These are phyloP conservation scores for Lasioglossum zephyrum DNA, from an alignment of 2,888 invertebrate species.

Conservation along the genomic window DNA sequence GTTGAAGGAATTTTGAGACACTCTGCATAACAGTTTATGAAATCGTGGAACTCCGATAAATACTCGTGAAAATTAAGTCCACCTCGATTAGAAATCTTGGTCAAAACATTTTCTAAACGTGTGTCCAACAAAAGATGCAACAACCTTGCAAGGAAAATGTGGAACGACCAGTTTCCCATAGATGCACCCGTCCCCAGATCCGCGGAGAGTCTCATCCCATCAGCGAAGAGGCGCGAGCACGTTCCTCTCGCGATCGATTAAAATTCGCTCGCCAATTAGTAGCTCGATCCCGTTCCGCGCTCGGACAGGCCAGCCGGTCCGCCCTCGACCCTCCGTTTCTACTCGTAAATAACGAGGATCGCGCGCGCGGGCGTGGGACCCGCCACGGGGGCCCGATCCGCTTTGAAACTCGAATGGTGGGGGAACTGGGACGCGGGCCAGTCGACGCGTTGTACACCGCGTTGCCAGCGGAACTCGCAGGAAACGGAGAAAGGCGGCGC, in stretches of 20 bases:
- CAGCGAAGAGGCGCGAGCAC: slow-evolving; percentile 10
- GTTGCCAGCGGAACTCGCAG: slow-evolving; percentile 12
- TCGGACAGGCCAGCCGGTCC: slow-evolving; percentile 19
- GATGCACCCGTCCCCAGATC: background rate
- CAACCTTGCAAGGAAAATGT: slow-evolving; percentile 12
- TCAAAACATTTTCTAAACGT: no score
- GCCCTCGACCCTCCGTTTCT: slow-evolving; percentile 63
- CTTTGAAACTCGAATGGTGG: slow-evolving; percentile 7
- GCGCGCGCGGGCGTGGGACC: slow-evolving; percentile 77
- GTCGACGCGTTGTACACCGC: background rate
- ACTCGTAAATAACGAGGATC: slow-evolving; percentile 74
- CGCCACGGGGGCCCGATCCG: slow-evolving; percentile 63
- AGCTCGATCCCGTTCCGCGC: slow-evolving; percentile 36
- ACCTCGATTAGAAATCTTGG: no score
- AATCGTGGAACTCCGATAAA: no score
- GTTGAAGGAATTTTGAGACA: no score
- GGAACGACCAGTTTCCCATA: slow-evolving; percentile 36
- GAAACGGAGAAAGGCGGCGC: slow-evolving; percentile 50
- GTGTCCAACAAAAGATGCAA: no score
- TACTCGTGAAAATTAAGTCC: no score
- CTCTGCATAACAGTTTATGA: no score
- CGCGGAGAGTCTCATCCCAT: background rate
- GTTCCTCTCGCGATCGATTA: slow-evolving; percentile 34
- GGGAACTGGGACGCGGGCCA: slow-evolving; percentile 5
- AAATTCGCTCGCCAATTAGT: slow-evolving; percentile 53